These are phyloP conservation scores for Sciurus niger DNA, from an alignment of 2,113 vertebrate species.

Conservation along the genomic window DNA sequence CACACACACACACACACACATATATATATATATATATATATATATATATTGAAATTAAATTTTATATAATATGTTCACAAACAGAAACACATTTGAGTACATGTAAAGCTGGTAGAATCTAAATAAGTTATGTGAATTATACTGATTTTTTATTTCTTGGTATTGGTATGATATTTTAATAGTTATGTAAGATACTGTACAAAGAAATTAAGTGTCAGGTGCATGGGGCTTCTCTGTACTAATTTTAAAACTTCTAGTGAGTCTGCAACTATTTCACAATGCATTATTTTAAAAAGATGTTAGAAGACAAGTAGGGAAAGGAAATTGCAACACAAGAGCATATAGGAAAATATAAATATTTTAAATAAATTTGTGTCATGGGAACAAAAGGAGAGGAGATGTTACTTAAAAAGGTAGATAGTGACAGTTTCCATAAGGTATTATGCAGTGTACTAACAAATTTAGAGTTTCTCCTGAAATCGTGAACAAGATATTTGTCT, in stretches of 20 bases:
- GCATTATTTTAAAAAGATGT: background rate
- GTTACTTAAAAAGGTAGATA: background rate
- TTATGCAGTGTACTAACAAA: background rate
- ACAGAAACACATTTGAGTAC: background rate
- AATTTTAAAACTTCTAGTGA: background rate
- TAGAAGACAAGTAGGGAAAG: background rate
- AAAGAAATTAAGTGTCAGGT: background rate
- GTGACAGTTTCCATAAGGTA: background rate
- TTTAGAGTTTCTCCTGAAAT: background rate
- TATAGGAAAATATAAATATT: background rate
- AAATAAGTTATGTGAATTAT: background rate
- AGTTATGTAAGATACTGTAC: background rate
- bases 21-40: too few relatives aligned
- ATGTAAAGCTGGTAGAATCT: background rate
- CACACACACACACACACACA: too few relatives aligned
- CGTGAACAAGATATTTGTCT: background rate
- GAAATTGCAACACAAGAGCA: background rate
- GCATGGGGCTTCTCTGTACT: background rate
- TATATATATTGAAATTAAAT: background rate
- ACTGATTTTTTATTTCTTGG: conserved; percentile 29
- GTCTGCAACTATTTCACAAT: conserved; percentile 8
- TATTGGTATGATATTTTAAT: background rate
- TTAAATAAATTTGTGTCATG: background rate
- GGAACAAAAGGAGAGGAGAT: background rate
- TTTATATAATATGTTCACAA: background rate